Percentiles rank a stretch among this genome's conserved stretches.
Evolutionary conservation across 2,888 invertebrate species (phyloP).

Genomic region (Schizotus pectinicornis): DNA sequence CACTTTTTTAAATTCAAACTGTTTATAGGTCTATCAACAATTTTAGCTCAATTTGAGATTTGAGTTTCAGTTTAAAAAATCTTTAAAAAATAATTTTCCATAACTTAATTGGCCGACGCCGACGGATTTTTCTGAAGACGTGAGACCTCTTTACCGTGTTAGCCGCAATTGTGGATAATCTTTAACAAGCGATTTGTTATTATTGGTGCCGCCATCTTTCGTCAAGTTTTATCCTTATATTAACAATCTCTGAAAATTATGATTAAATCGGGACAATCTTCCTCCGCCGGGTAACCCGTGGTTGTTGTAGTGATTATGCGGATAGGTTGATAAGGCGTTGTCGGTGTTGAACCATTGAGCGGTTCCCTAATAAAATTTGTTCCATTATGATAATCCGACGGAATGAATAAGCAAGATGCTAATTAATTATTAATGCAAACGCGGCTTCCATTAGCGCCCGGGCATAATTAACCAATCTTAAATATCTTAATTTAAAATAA

Average conservation of each 20-base stretch:
- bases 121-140: no score
- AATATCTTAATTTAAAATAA: slow-evolving; percentile 3
- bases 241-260: neutral
- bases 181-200: no score
- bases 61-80: no score
- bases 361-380: neutral
- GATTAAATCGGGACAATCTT: neutral
- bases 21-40: no score
- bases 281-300: no score
- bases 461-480: neutral
- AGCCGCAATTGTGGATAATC: no score
- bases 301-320: neutral
- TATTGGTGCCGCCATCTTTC: neutral
- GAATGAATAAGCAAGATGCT: neutral
- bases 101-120: no score
- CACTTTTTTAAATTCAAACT: no score
- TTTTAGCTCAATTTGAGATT: no score
- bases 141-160: no score
- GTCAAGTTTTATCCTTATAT: neutral
- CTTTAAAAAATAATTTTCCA: no score
- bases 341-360: no score
- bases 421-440: slow-evolving; percentile 1
- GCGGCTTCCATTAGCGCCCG: neutral
- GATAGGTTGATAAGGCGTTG: neutral
- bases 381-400: slow-evolving; percentile 6